Conservation (phyloP, 2,113 vertebrate genomes). For the Junco hyemalis region DNA sequence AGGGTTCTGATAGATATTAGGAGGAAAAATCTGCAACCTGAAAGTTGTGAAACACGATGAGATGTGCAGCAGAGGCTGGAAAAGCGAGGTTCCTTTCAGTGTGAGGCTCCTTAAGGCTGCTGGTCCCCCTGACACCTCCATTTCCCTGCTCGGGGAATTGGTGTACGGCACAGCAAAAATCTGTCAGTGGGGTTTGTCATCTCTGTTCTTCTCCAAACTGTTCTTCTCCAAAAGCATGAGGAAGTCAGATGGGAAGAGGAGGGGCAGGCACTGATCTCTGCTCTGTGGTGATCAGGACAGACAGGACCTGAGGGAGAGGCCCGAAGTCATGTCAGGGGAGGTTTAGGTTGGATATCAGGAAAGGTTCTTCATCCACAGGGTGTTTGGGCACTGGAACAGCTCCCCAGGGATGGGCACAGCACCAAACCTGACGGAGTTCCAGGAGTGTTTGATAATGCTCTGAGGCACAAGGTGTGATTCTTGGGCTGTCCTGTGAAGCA, state of each 20-base stretch:
- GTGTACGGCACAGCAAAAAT: background rate
- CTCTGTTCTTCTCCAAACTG: background rate
- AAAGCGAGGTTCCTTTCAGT: background rate
- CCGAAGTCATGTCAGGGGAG: fast-evolving
- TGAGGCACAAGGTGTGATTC: background rate
- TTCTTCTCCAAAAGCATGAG: background rate
- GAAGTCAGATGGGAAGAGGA: background rate
- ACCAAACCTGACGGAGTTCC: background rate
- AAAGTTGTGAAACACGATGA: fast-evolving
- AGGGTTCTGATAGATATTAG: background rate
- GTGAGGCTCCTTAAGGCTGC: background rate
- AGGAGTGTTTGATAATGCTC: background rate
- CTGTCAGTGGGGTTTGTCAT: fast-evolving
- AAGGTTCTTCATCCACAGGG: background rate
- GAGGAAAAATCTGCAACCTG: background rate
- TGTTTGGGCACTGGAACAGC: fast-evolving
- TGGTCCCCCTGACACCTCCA: background rate
- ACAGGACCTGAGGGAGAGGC: background rate
- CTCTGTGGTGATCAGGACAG: background rate
- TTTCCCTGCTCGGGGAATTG: background rate
- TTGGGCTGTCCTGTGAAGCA: too few relatives aligned
- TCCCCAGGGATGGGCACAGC: background rate
- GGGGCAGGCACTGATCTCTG: background rate
- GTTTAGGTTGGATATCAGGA: background rate
- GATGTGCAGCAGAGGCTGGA: background rate